Evolutionary conservation across 2,113 vertebrate species (phyloP), one percentile per base, ranked within the genome.

Genomic region (Cyphomyrus plagiostoma): DNA sequence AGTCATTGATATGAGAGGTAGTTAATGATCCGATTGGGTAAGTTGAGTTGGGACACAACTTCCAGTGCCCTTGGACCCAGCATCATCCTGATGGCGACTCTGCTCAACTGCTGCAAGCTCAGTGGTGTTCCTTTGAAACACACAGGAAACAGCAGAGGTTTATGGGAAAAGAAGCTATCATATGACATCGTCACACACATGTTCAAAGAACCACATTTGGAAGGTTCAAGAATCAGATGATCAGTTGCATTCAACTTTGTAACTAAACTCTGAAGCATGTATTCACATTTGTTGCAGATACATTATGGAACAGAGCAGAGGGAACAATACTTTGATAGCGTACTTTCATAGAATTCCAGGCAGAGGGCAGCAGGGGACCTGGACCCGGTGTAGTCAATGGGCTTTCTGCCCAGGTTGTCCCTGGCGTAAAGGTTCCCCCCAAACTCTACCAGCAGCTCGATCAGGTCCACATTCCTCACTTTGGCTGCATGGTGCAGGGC

Each of bases 401-500:
- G 97, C 30, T 96, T 98, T 94, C 96, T 98, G 0, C 97, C 97
- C 0, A 96, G 93, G 93, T 98, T 98, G 92, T 99, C 98, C 46
- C 94, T 93, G 0, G 97, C 97, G 0, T 96, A 97, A 70, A 99
- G 93, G 48, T 97, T 97, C 4, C 96, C 98, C 0, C 98, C 98
- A 45, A 97, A 99, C 82, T 98, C 96, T 17, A 99, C 94, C 23
- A 99, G 96, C 92, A 99, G 95, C 91, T 98, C 96, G 3, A 98
- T 97, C 92, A 99, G 94, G 35, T 96, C 95, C 0, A 93, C 94
- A 0, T 96, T 97, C 49, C 95, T 96, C 53, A 95, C 95, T 92
- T 98, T 98, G 26, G 98, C 98, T 0, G 98, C 98, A 0, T 98
- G 97, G 89, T 99, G 98, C 1, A 99, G 97, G 0, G 98, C 97